Base-by-base conservation (phyloP, 2,888 invertebrate genomes). In the Danaus chrysippus region DNA sequence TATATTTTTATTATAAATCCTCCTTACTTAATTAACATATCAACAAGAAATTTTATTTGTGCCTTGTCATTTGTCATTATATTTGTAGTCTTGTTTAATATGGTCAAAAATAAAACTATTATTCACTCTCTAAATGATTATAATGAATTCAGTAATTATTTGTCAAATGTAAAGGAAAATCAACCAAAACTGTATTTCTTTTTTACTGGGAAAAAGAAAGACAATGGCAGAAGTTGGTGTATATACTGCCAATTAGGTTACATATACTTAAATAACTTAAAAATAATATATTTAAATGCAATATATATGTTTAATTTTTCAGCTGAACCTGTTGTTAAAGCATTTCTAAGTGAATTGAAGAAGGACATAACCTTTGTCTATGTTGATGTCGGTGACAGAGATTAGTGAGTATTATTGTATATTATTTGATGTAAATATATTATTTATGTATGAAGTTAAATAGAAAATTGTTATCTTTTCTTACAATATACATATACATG, bases 201-300 rank as follows among this genome's bases (percentile, higher is more conserved):
- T 57, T 89, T 90, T 70, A 77, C 77, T 69, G 87, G 87, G 8
- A 77, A 77, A 68, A 87, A 81, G 78, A 87, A 93, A 68, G 88
- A 92, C 8, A 90, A 92, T 76, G 96, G 96, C 0, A 84, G 93
- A 64, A 97, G 96, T 81, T 98, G 97, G 97, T 98, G 98, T 73
- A 82, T 87, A 66, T 87, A 77, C 69, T 89, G 88, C 69, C 83
- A 84, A 74, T 49, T 87, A 67, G 86, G 88, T 90, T 70, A 64
- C 54, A 17, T 15, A 58, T 1, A 9, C 17, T 52, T n/a, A 34
- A 10, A 19, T 49, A 46, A 54, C 5, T 42, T 13, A 12, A 43
- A 12, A 23, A 52, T 17, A 9, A 13, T 19, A 17, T 58, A 54
- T 23, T 59, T 43, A 43, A 56, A 42, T 65, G 42, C 42, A 15